A percentile compares a stretch with the other conserved stretches of the same genome.
Evolutionary conservation across 2,888 invertebrate species (phyloP).

Genomic region (Perdita meconis): DNA sequence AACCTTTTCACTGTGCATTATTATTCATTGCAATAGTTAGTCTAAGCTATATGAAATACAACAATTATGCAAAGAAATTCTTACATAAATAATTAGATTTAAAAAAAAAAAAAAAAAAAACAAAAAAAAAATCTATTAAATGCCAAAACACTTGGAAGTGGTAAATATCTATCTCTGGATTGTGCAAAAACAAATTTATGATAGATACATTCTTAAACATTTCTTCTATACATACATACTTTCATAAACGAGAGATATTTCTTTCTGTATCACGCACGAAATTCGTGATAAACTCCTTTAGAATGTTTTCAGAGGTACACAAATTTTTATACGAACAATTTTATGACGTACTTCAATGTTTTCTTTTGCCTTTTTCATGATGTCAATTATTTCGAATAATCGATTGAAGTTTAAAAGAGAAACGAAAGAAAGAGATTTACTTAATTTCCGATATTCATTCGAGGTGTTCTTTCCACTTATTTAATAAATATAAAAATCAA

Average conservation of each 20-base stretch:
- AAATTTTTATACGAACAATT: constrained; percentile 22
- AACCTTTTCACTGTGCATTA: constrained; percentile 38
- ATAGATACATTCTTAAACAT: constrained; percentile 13
- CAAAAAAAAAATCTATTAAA: constrained; percentile 29
- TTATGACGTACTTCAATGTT: constrained; percentile 14
- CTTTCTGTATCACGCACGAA: constrained; percentile 31
- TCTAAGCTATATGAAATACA: constrained; percentile 33
- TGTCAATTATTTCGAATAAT: constrained; percentile 31
- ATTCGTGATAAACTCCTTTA: constrained; percentile 28
- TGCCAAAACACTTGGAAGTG: constrained; percentile 47
- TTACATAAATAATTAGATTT: constrained; percentile 38
- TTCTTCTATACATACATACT: constrained; percentile 15
- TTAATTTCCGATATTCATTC: constrained; percentile 25
- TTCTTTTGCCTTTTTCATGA: constrained; percentile 9
- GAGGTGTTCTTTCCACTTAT: constrained; percentile 36
- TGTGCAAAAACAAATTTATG: constrained; percentile 30
- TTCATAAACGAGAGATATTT: constrained; percentile 27
- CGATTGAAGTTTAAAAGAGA: constrained; percentile 17
- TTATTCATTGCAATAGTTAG: constrained; percentile 36
- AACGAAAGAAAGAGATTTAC: constrained; percentile 19
- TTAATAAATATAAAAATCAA: constrained; percentile 61
- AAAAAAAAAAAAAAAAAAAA: constrained; percentile 8
- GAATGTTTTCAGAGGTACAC: constrained; percentile 25
- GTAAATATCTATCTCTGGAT: constrained; percentile 38
- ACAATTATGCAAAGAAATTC: constrained; percentile 46